phyloP scores from a whole-genome alignment of 2,888 invertebrate species.

The Tupiocoris notatus region DNA sequence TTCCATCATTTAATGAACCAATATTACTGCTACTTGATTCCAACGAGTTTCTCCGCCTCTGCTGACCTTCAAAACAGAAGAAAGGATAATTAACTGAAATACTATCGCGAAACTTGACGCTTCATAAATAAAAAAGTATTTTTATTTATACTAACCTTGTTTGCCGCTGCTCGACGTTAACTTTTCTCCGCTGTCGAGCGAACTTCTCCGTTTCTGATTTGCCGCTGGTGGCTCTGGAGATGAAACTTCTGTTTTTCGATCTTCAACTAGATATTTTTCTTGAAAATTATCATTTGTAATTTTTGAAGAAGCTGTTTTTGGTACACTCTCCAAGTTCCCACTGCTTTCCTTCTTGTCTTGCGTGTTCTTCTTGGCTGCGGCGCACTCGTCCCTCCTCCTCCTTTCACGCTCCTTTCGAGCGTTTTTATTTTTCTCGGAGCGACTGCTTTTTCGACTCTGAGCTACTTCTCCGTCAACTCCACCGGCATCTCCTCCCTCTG shows the following conservation, averaged over 20 bases:
- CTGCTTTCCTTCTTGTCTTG: conserved; percentile 20
- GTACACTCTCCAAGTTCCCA: not conserved
- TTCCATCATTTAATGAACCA: conserved; percentile 34
- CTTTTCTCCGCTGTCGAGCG: conserved; percentile 3
- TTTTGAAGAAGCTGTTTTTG: not conserved
- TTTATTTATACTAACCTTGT: not conserved
- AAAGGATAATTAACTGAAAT: not conserved
- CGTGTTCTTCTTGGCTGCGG: conserved; percentile 28
- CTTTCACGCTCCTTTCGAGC: conserved; percentile 35
- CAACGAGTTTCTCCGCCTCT: conserved; percentile 16
- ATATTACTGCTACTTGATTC: conserved; percentile 18
- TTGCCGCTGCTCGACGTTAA: not conserved
- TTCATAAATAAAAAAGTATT: too few relatives aligned
- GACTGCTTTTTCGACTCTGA: conserved; percentile 50
- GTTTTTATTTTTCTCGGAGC: conserved; percentile 38
- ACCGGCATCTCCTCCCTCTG: conserved; percentile 54
- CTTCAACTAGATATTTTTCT: not conserved
- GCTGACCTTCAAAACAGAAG: not conserved
- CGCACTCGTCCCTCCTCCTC: conserved; percentile 22
- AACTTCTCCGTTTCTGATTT: conserved; percentile 7
- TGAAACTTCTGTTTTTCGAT: not conserved
- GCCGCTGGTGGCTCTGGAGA: not conserved
- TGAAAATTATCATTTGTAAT: not conserved
- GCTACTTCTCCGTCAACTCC: conserved; percentile 53
- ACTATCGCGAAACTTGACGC: too few relatives aligned